Conservation (phyloP, 2,888 invertebrate species). For the Nebria salina region DNA sequence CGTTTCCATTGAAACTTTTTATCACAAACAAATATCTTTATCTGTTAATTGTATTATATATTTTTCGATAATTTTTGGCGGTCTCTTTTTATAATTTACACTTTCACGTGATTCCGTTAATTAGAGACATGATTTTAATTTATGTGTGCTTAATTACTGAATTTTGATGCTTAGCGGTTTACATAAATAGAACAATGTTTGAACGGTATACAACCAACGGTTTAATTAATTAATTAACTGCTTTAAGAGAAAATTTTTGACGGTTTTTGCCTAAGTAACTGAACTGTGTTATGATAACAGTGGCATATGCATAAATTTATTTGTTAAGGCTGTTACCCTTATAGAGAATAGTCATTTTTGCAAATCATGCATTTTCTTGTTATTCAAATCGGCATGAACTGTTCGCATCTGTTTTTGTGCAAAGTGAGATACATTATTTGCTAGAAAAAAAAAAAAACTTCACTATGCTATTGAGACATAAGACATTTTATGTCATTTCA, state of each 20-base stretch:
- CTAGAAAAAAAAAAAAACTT: too few species aligned
- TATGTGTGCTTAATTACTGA: slow-evolving; percentile 20
- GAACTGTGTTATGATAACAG: not conserved
- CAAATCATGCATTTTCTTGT: not conserved
- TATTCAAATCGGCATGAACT: not conserved
- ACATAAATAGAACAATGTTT: slow-evolving; percentile 6
- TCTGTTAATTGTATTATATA: not conserved
- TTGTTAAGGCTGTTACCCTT: not conserved
- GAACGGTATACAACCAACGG: slow-evolving; percentile 20
- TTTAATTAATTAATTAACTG: not conserved
- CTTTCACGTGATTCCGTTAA: too few species aligned
- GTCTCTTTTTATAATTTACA: too few species aligned
- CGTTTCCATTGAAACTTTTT: not conserved
- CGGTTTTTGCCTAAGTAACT: not conserved
- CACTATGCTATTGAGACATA: too few species aligned
- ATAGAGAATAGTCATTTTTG: not conserved
- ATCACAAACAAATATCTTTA: not conserved
- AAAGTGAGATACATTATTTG: too few species aligned
- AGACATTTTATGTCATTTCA: too few species aligned
- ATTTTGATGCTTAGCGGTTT: slow-evolving; percentile 27
- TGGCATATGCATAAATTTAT: not conserved
- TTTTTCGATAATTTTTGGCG: not conserved
- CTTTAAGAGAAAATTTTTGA: not conserved
- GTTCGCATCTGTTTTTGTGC: too few species aligned
- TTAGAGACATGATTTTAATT: not conserved